Percentiles rank a stretch among this genome's conserved stretches.
These are phyloP conservation scores for Todus mexicanus DNA, from an alignment of 2,797 vertebrate genomes.

Conservation along the genomic window DNA sequence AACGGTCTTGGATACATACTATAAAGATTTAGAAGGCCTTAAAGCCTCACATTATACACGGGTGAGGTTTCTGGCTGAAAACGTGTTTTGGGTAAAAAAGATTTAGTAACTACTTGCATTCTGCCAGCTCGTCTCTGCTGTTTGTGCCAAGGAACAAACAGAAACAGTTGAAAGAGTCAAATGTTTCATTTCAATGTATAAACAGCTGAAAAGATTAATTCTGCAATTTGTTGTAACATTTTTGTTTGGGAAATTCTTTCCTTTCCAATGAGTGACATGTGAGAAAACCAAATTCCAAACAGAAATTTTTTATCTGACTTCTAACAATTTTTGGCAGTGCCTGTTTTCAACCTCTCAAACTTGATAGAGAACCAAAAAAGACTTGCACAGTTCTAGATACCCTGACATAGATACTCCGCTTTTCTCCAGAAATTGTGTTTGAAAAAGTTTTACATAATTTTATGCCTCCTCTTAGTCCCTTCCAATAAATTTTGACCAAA, in stretches of 20 bases:
- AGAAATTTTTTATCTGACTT: not conserved
- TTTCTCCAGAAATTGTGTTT: not conserved
- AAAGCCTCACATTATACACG: not conserved
- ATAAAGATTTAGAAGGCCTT: not conserved
- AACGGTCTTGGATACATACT: not conserved
- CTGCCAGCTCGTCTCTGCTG: not conserved
- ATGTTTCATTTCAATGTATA: not conserved
- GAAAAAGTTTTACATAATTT: not conserved
- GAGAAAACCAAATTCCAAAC: not conserved
- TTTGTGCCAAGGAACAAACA: not conserved
- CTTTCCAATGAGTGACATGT: not conserved
- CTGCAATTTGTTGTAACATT: not conserved
- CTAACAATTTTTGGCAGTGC: not conserved
- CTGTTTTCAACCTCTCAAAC: not conserved
- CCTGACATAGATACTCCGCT: not conserved
- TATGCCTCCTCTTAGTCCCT: not conserved
- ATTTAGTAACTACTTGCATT: not conserved
- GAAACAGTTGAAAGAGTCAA: not conserved
- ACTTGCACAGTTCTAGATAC: not conserved
- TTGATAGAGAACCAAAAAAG: not conserved
- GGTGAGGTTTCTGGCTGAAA: not conserved
- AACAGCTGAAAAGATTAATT: not conserved
- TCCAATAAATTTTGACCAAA: not conserved
- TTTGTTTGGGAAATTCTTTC: not conserved
- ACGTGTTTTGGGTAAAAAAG: not conserved